phyloP scores from a whole-genome alignment of 2,888 invertebrate species.

The Bursaphelenchus okinawaensis region DNA sequence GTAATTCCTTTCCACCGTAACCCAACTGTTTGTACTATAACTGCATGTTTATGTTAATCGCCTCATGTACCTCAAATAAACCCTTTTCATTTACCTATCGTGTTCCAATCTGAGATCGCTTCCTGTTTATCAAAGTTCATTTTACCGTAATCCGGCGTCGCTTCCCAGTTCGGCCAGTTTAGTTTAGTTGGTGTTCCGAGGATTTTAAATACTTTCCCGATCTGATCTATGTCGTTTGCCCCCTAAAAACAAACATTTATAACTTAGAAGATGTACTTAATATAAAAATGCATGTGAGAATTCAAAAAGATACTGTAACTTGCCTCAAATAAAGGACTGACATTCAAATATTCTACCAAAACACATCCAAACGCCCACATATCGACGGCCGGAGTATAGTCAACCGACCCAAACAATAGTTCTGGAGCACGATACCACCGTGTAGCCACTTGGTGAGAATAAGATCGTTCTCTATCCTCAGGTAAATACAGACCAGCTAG shows the following conservation, averaged over 20 bases:
- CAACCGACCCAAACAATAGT: constrained; percentile 84
- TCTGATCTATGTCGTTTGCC: constrained; percentile 79
- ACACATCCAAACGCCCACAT: constrained; percentile 99
- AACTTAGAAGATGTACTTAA: too few relatives aligned
- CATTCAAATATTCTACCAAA: constrained; percentile 73
- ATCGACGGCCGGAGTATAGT: constrained; percentile 90
- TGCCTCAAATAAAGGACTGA: constrained; percentile 59
- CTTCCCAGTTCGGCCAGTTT: constrained; percentile 71
- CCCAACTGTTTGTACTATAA: too few relatives aligned
- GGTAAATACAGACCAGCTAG: constrained; percentile 66
- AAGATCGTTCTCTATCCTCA: constrained; percentile 33
- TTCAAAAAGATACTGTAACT: not conserved
- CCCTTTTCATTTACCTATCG: constrained; percentile 21
- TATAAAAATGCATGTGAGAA: constrained; percentile 24
- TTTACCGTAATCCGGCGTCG: constrained; percentile 32
- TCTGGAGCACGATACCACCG: constrained; percentile 69
- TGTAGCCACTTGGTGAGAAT: constrained; percentile 54
- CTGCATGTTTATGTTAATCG: not conserved
- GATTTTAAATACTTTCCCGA: constrained; percentile 87
- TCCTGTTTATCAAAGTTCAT: constrained; percentile 27
- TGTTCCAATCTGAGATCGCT: constrained; percentile 26
- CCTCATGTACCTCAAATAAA: not conserved
- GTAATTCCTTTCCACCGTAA: too few relatives aligned
- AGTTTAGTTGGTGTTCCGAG: constrained; percentile 87
- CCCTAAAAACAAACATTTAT: constrained; percentile 46